Base-by-base conservation (phyloP, 2,888 invertebrate species). In the Strigamia transsilvanica region DNA sequence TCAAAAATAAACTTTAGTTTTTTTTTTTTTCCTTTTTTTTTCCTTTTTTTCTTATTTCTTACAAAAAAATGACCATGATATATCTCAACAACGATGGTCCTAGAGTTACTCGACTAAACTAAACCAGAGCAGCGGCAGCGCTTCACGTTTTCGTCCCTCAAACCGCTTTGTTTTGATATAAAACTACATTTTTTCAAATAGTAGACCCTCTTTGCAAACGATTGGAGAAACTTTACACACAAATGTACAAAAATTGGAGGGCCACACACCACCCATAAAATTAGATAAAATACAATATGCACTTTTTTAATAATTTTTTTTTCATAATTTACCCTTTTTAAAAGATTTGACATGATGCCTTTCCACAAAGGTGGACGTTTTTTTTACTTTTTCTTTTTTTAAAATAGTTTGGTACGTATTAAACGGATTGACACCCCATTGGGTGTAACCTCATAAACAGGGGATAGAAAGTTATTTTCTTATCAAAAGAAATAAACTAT, bases 1-100 rank as follows among this genome's bases (percentile, higher is more conserved):
- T 91, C 91, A 91, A 91, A 91, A 91, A 91, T 91, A 91, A 90
- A 90, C 90, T 90, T 89, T 89, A n/a, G 27, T 79, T 41, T 79
- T 41, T 79, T 79, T 79, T 79, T 12, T 79, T 2, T 27, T 2
- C 2, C 3, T 27, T 27, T 27, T 27, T 27, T 27, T 38, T 27
- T 81, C 89, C 3, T 79, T 34, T 79, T 41, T 38, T 79, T 79
- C 66, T 81, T 89, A 85, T 85, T 86, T 86, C 85, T 86, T 86
- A 86, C 85, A 86, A 87, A 87, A 86, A 86, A 87, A 87, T 87
- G 87, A 87, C 87, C 87, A 86, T 85, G 85, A 84, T 84, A 86
- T 84, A 85, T 84, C 84, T 84, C 85, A 85, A 85, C 85, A 86
- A 85, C 85, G 85, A 86, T 86, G 87, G 86, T 85, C 87, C 83